phyloP scores from a whole-genome alignment of 1,140 invertebrate species.

The Lysiphlebus fabarum region DNA sequence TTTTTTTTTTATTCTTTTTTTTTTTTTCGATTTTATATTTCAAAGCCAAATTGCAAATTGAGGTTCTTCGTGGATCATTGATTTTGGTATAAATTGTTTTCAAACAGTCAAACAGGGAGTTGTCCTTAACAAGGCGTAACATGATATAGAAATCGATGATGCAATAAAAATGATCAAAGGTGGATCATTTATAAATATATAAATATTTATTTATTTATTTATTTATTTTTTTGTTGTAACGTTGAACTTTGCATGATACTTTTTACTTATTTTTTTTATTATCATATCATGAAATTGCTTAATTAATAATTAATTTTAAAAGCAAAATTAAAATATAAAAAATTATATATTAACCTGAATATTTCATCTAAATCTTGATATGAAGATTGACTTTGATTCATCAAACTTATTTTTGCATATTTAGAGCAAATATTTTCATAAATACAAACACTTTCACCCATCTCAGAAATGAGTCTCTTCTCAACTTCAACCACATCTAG shows the following conservation, averaged over 20 bases:
- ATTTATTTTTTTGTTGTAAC: too few species aligned
- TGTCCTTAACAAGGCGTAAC: slow-evolving; percentile 9
- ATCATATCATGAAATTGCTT: too few species aligned
- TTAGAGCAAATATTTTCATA: slow-evolving; percentile 68
- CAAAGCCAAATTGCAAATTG: slow-evolving; percentile 5
- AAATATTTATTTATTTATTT: too few species aligned
- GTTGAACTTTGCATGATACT: too few species aligned
- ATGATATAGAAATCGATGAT: slow-evolving; percentile 10
- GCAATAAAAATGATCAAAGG: background rate
- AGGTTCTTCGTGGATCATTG: slow-evolving; percentile 13
- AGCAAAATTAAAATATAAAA: slow-evolving; percentile 41
- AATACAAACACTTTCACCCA: slow-evolving; percentile 68
- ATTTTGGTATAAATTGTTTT: background rate
- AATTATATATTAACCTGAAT: too few species aligned
- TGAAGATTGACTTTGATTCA: slow-evolving; percentile 40
- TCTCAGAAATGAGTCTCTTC: slow-evolving; percentile 65
- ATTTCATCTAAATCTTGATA: slow-evolving; percentile 61
- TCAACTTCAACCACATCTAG: slow-evolving; percentile 66
- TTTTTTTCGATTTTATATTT: too few species aligned
- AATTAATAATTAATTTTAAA: too few species aligned
- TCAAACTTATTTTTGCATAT: slow-evolving; percentile 58
- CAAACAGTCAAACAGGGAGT: background rate
- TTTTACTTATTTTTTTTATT: too few species aligned
- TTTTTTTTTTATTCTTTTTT: too few species aligned
- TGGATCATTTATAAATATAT: too few species aligned